phyloP scores from a whole-genome alignment of 2,888 invertebrate genomes.

The Linyphia triangularis region DNA sequence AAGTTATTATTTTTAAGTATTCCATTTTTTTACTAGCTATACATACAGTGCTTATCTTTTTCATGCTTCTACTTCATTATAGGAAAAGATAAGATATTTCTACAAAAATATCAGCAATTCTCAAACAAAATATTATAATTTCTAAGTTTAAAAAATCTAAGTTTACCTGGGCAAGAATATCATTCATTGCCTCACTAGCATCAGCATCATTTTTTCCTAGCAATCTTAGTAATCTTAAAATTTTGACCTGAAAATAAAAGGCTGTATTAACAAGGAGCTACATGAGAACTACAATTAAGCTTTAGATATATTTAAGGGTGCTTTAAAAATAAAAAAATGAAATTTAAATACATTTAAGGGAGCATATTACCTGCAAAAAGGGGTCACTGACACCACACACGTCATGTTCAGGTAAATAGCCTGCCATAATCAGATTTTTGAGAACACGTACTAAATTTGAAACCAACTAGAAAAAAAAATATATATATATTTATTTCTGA shows the following conservation, averaged over 20 bases:
- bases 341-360: background rate
- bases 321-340: background rate
- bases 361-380: conserved; percentile 91
- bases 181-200: conserved; percentile 99
- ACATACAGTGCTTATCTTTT: no score
- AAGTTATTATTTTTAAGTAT: no score
- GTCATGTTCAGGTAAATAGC: conserved; percentile 99
- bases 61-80: no score
- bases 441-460: conserved; percentile 98
- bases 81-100: no score
- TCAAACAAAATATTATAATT: no score
- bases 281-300: background rate
- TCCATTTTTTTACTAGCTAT: no score
- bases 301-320: background rate
- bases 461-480: conserved; percentile 88
- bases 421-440: conserved; percentile 98
- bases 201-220: conserved; percentile 97
- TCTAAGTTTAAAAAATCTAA: no score
- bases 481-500: background rate
- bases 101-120: no score
- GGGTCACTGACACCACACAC: conserved; percentile 99
- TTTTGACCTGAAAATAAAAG: conserved; percentile 87
- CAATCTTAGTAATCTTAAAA: conserved; percentile 94
- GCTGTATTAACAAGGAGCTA: no score
- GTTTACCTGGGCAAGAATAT: conserved; percentile 95